phyloP scores from a whole-genome alignment of 2,113 vertebrate species.

The Rhinichthys klamathensis region DNA sequence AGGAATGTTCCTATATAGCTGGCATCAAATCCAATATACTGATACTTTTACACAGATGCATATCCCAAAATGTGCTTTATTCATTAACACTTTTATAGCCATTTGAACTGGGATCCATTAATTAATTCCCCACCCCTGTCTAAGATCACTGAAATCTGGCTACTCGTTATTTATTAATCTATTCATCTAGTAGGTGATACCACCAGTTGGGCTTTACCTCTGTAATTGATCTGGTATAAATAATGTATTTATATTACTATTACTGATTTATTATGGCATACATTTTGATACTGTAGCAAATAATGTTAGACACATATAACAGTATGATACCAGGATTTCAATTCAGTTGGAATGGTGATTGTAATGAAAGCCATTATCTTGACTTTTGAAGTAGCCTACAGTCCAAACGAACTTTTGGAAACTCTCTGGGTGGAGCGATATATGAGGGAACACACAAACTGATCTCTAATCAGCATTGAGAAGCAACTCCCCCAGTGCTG shows the following conservation, averaged over 20 bases:
- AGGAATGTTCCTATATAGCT: conserved; percentile 8
- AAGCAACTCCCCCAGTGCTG: conserved; percentile 21
- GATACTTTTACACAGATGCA: background rate
- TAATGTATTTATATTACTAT: background rate
- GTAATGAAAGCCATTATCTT: background rate
- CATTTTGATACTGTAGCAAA: background rate
- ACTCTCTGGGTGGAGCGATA: background rate
- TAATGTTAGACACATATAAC: background rate
- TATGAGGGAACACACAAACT: background rate
- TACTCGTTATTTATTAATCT: background rate
- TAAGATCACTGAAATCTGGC: background rate
- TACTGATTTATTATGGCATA: background rate
- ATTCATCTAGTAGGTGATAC: background rate
- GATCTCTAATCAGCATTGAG: conserved; percentile 19
- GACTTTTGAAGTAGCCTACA: background rate
- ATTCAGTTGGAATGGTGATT: background rate
- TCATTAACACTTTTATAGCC: background rate
- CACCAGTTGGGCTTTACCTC: background rate
- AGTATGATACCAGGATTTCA: background rate
- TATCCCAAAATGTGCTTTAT: background rate
- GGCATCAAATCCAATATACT: background rate
- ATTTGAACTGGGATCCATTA: background rate
- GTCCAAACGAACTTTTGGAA: background rate
- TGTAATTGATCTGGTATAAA: background rate
- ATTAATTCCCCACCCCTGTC: background rate